Evolutionary conservation across 2,113 vertebrate genomes (phyloP), one percentile per base, ranked within the genome.

Genomic region (Oryzias javanicus): DNA sequence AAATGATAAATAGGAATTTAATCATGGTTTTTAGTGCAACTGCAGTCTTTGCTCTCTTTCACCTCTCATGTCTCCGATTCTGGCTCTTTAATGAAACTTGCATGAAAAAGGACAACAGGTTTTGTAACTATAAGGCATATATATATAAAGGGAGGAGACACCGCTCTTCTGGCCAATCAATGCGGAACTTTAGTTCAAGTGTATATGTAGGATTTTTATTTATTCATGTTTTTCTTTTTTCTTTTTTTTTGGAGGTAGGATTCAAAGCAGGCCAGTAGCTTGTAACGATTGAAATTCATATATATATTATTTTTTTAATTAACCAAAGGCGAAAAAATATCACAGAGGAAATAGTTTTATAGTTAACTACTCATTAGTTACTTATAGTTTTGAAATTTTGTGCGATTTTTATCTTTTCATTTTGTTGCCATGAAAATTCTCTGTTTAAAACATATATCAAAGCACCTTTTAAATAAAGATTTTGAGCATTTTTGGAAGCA

Each of bases 121-220:
- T 68, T 49, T 49, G 47, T 5, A 7, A 29, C 7, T 52, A 15
- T 65, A 49, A 66, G 70, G 42, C 52, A 50, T 70, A 77, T 22
- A 22, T 22, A 22, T 27, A 6, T 69, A 63, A 68, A 74, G 76
- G 79, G 76, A 79, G 80, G 85, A 77, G 79, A 79, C 79, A 77
- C 6, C 46, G 56, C 8, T 70, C 52, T 41, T 60, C 20, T 49
- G 47, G 51, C 74, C 81, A 85, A 85, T 85, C 66, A 72, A 22
- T 70, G 45, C 18, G 22, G 2, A 15, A 55, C 18, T 61, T 40
- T 49, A 44, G 22, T 44, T 49, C 50, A 10, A 55, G 4, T 25
- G 48, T 61, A 65, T 57, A 24, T 15, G 49, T n/a, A 12, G 24
- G 8, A 55, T 27, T 45, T 44, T 74, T 47, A 10, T 54, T 48